Conservation (phyloP, 2,797 vertebrate species). For the Lateolabrax maculatus region DNA sequence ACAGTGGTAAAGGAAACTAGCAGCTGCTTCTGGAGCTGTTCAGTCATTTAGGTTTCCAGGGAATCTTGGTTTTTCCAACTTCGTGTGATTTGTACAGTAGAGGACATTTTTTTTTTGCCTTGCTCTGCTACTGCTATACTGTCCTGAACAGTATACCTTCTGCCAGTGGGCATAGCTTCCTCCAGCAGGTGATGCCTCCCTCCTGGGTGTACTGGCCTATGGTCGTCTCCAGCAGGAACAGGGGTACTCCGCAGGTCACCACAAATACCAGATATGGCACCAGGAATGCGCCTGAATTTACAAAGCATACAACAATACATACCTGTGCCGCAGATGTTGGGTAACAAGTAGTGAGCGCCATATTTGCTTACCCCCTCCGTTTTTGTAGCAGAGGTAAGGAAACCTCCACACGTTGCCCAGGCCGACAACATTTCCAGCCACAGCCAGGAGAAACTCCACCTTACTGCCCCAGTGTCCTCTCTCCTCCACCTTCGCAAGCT, state of each 20-base stretch:
- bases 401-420: slow-evolving; percentile 86
- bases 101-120: background rate
- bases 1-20: background rate
- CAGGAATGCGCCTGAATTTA: slow-evolving; percentile 82
- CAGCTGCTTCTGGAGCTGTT: background rate
- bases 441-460: slow-evolving; percentile 82
- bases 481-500: slow-evolving; percentile 60
- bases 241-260: slow-evolving; percentile 81
- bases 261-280: slow-evolving; percentile 85
- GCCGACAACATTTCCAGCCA: slow-evolving; percentile 82
- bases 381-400: slow-evolving; percentile 87
- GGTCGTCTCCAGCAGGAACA: slow-evolving; percentile 83
- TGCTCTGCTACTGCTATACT: too few relatives aligned
- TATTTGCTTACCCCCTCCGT: slow-evolving; percentile 83
- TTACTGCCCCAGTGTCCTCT: slow-evolving; percentile 83
- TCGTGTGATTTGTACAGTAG: background rate
- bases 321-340: slow-evolving; percentile 63
- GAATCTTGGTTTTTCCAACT: background rate
- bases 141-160: slow-evolving; percentile 68
- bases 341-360: background rate
- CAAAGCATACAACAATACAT: background rate
- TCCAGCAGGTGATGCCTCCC: slow-evolving; percentile 84
- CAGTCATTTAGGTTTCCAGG: background rate
- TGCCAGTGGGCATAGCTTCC: slow-evolving; percentile 81
- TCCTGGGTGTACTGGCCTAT: slow-evolving; percentile 84